Base-by-base conservation (phyloP, 2,888 invertebrate genomes). In the Chaitophorus viminalis region DNA sequence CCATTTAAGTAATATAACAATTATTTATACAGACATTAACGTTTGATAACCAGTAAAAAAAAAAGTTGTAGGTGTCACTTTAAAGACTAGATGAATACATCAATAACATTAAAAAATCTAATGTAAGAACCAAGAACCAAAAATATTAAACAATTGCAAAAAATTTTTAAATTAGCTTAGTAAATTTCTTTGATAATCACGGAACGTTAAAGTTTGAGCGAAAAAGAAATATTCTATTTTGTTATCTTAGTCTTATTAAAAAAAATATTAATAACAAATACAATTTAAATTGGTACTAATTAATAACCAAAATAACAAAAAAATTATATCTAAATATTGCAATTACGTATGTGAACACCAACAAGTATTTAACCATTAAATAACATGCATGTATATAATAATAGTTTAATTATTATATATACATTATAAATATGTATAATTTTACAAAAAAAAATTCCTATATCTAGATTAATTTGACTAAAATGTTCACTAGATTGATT, bases 401-500 rank as follows among this genome's bases (percentile, higher is more conserved):
- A 78, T 46, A 46, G 46, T 70, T 29, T 68, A 17, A 74, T 75
- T 54, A 83, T 74, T 65, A 77, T 77, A 77, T n/a, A 52, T 46
- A 77, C 5, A 46, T 31, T 70, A 82, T 82, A 78, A 46, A 78
- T 36, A 78, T 60, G 72, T 39, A 85, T 52, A 84, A 78, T 36
- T 78, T 76, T 25, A n/a, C n/a, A 8, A 29, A 76, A 84, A 78
- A 52, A 52, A 46, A 60, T 87, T 17, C 17, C 60, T 87, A 79
- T 17, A n/a, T 79, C 65, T 87, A 87, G 39, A 81, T 79, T 60
- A 81, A 65, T 79, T 87, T 87, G 87, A 87, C 87, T 87, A 87
- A 86, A 87, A 87, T 74, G 79, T 87, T 87, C 78, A 87, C 87
- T 87, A 87, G 87, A 87, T 87, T 87, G 87, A 74, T 87, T 87